Conservation (phyloP, 2,797 vertebrate genomes). For the Thamnophis elegans region DNA sequence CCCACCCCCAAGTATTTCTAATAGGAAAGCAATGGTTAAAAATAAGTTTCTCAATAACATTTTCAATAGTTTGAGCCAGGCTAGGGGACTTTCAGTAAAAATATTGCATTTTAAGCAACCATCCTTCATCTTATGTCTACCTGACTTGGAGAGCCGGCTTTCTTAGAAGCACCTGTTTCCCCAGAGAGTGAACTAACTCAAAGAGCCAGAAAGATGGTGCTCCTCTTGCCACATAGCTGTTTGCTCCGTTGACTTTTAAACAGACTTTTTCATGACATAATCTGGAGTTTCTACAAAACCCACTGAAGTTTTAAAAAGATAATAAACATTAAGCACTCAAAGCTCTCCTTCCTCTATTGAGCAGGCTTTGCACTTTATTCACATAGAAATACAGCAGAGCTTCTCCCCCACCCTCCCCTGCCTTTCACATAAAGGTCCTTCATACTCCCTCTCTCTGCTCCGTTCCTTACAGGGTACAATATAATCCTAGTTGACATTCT, state of each 20-base stretch:
- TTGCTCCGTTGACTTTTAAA: not conserved
- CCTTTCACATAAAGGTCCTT: not conserved
- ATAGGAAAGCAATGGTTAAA: not conserved
- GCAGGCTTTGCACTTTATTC: not conserved
- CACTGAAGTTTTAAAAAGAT: not conserved
- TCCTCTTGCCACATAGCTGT: not conserved
- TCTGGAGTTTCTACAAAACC: not conserved
- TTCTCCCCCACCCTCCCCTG: not conserved
- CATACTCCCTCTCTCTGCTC: not conserved
- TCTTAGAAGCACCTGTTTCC: not conserved
- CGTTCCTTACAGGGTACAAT: not conserved
- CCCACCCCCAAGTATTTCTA: not conserved
- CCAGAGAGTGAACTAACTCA: not conserved
- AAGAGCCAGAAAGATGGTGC: too few relatives aligned
- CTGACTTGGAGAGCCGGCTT: not conserved
- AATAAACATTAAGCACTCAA: not conserved
- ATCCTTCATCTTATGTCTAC: not conserved
- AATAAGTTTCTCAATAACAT: not conserved
- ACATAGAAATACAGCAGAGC: rapidly evolving
- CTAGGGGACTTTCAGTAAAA: not conserved
- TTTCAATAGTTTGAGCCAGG: not conserved
- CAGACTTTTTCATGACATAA: rapidly evolving
- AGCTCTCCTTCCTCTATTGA: rapidly evolving
- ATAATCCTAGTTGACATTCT: not conserved
- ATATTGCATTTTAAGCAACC: not conserved